Evolutionary conservation across 2,888 invertebrate species (phyloP), one percentile per base, ranked within the genome.

Genomic region (Acrobasis suavella): DNA sequence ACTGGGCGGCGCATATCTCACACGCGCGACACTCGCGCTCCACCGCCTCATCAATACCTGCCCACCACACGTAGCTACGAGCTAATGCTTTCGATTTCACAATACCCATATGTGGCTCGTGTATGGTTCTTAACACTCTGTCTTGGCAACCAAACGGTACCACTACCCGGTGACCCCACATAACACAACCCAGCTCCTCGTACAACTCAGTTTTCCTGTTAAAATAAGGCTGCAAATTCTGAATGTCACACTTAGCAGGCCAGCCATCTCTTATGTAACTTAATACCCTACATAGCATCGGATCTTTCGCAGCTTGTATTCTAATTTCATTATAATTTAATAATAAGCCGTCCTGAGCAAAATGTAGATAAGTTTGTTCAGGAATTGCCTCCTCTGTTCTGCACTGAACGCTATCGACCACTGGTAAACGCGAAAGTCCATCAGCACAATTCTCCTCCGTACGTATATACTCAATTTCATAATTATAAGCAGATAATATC

Each of bases 11-110:
- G 38, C 60, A 7, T 12, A 15, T 2, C 50, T 39, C 46, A 32
- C 64, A 64, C 5, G n/a, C 50, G 15, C 52, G 58, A 22, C 62
- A 62, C 10, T 1, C n/a, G 9, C 50, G 39, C 17, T 62, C 62
- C 12, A 64, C 9, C 14, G 14, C 54, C 22, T 52, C 64, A 15
- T 64, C 64, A 0, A 64, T 15, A 0, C 64, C 64, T 2, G 62
- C 38, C 64, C 59, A 64, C 64, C 64, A 64, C 14, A 61, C 58
- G 15, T 62, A 64, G 16, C 50, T 50, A 10, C 50, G 15, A 17
- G 50, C 50, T 16, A 50, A 16, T 17, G 16, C 16, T 17, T 50
- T 50, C 16, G 16, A 16, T 16, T 50, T 50, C 2, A 50, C 50
- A 9, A 50, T 50, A 7, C 50, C 50, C 10, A 50, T 16, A 17